These are phyloP conservation scores for Ascaphus truei DNA, from an alignment of 2,113 vertebrate genomes.

Conservation along the genomic window DNA sequence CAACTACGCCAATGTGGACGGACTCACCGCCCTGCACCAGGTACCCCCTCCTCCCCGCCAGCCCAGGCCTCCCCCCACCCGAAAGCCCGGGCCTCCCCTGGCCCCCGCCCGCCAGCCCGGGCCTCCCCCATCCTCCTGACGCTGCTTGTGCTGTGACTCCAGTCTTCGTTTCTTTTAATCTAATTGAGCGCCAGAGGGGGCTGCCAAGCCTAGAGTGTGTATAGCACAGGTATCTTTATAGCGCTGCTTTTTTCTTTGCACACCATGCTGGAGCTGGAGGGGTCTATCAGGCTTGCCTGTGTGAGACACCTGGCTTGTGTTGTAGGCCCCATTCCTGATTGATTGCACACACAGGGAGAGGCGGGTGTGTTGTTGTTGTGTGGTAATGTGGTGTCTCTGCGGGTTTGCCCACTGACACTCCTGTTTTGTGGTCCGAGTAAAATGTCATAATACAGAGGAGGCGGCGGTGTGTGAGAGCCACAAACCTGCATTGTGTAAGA, in stretches of 20 bases:
- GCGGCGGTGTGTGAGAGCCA: too few relatives aligned
- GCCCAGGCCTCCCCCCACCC: background rate
- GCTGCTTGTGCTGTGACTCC: background rate
- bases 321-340: too few relatives aligned
- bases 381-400: too few relatives aligned
- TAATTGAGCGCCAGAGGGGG: background rate
- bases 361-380: too few relatives aligned
- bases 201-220: background rate
- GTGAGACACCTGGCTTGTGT: too few relatives aligned
- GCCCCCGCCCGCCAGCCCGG: background rate
- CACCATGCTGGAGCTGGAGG: background rate
- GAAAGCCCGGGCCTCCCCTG: background rate
- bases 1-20: slow-evolving; percentile 98
- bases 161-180: slow-evolving; percentile 37
- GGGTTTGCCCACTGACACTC: too few relatives aligned
- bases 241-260: background rate
- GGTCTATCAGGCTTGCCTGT: background rate
- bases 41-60: slow-evolving; percentile 54
- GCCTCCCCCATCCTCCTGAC: background rate
- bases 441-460: too few relatives aligned
- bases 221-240: background rate
- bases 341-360: too few relatives aligned
- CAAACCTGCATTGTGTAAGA: too few relatives aligned
- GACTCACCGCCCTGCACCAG: slow-evolving; percentile 96
- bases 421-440: too few relatives aligned